Conservation (phyloP, 1,140 invertebrate species). For the Metopolophium dirhodum region DNA sequence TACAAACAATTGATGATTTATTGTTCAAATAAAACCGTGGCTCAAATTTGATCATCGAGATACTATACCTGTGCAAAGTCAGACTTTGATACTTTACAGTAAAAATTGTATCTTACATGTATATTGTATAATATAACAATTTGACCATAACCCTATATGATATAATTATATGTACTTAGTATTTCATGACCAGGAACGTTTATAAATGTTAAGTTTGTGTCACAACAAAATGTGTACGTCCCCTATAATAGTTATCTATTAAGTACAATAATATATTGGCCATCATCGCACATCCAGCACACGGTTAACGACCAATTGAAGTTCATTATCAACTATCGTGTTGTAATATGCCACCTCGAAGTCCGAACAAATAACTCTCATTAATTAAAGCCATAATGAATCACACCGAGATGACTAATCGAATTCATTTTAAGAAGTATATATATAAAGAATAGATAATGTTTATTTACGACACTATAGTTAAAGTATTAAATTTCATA, state of each 20-base stretch:
- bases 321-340: neutral
- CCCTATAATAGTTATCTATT: neutral
- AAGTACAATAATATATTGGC: neutral
- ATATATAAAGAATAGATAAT: neutral
- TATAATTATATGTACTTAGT: neutral
- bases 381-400: neutral
- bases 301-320: conserved; percentile 15
- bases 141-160: neutral
- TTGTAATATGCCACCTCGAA: neutral
- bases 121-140: neutral
- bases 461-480: neutral
- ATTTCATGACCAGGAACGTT: neutral
- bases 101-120: neutral
- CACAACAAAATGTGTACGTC: neutral
- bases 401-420: neutral
- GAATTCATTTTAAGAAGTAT: neutral
- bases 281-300: neutral
- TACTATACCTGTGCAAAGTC: neutral
- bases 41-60: neutral
- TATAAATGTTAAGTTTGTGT: neutral
- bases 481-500: neutral
- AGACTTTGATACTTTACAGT: neutral
- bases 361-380: neutral
- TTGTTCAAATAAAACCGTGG: neutral
- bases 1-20: neutral